Base-by-base conservation (phyloP, 2,888 invertebrate species). In the Latheticus oryzae region DNA sequence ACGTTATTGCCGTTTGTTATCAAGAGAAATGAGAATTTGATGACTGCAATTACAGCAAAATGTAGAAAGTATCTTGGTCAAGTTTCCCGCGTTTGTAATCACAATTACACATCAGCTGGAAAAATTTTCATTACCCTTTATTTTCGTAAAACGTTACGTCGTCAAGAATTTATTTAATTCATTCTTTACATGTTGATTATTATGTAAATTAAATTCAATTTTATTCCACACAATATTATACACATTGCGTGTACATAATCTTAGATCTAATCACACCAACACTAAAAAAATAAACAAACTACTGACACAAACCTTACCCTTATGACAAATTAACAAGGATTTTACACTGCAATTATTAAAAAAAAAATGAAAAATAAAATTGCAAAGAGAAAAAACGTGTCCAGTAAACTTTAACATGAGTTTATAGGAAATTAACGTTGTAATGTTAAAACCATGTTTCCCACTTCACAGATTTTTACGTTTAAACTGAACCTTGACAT, bases 11-110 rank as follows among this genome's bases (percentile, higher is more conserved):
- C 51, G 56, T 64, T 60, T 57, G 52, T 54, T 64, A 61, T 62
- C 58, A 42, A 56, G 58, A 63, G 60, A 59, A 64, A 64, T 58
- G 58, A 45, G 58, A 24, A 37, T 61, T 64, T 64, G 59, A 64
- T 62, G 57, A 64, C 52, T 35, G 58, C 56, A 62, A 64, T 64
- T 58, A 64, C 59, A 21, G 12, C 15, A 30, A 8, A 28, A 13
- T 43, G n/a, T n/a, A n/a, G 35, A 26, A 48, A 40, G 40, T 40
- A 32, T 51, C 51, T 30, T 32, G 19, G 26, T 28, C 17, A 9
- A 24, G 24, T 8, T 9, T 16, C n/a, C 7, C 33, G 35, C 23
- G 23, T 24, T 24, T 28, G 28, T 26, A 16, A 37, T 8, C 11
- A 24, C 23, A 9, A 21, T 21, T 40, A 9, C 21, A 19, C 12